Evolutionary conservation across 1,140 invertebrate species (phyloP), one percentile per base, ranked within the genome.

Genomic region (Drosophila suzukii): DNA sequence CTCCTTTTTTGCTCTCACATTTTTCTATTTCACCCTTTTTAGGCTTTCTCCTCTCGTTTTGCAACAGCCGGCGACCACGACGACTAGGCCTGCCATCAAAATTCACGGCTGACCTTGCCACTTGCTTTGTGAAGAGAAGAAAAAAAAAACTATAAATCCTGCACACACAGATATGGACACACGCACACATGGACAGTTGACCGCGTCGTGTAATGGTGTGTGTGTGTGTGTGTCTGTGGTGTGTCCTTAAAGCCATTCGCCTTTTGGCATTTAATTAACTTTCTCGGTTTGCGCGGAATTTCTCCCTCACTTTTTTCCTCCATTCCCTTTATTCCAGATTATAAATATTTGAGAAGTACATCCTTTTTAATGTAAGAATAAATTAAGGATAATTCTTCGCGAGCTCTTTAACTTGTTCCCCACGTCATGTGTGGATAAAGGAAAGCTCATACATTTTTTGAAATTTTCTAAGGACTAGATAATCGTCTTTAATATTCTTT

Each of bases 231-330:
- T 44, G 36, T 63, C 20, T 15, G 51, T 54, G 49, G 13, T 30
- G 24, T 41, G 59, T 17, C 17, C 62, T 57, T 66, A 53, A 68
- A 68, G 61, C 65, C 36, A 68, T 68, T 66, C 61, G 60, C 65
- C 65, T 68, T 53, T 68, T 66, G 65, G 65, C 65, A 68, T 68
- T 68, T 68, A 68, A 68, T 68, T 68, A 68, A 68, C 65, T 66
- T 68, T 68, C 65, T 68, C 49, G 47, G 47, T 44, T 68, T 68
- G 27, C 65, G 43, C 7, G 34, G 24, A 27, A 44, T 39, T 65
- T 13, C 38, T 13, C 50, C 10, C n/a, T 13, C 11, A 30, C 20
- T 20, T 27, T 60, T 27, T 34, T 50, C 46, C 17, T 12, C 43
- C 30, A 4, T 34, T 51, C 10, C 38, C 32, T 30, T 32, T 30